Evolutionary conservation across 2,113 vertebrate species (phyloP).

Genomic region (Alethe diademata): DNA sequence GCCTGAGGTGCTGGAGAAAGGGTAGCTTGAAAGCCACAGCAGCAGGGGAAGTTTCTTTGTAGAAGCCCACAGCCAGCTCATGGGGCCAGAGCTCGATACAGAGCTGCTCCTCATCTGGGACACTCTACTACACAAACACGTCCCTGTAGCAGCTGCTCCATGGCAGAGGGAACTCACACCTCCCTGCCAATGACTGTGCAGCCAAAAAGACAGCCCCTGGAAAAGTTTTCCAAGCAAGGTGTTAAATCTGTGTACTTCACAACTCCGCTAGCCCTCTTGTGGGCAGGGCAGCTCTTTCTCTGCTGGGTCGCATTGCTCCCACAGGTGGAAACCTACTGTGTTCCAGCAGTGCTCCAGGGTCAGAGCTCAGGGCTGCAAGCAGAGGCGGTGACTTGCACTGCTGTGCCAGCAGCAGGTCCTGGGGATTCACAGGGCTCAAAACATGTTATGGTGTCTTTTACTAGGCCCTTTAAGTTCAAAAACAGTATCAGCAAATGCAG

Average conservation of each 20-base stretch:
- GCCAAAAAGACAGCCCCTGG: not conserved
- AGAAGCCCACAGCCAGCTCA: not conserved
- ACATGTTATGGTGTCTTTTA: rapidly evolving
- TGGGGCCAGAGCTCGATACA: rapidly evolving
- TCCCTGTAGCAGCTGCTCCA: rapidly evolving
- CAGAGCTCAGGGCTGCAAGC: not conserved
- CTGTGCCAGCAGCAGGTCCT: not conserved
- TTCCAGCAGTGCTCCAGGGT: not conserved
- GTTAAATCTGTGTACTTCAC: not conserved
- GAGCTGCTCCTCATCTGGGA: not conserved
- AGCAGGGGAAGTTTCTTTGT: not conserved
- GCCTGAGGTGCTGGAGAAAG: not conserved
- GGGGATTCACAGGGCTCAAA: not conserved
- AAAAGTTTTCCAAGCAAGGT: not conserved
- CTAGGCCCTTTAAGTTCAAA: not conserved
- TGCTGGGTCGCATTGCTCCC: not conserved
- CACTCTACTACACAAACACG: rapidly evolving
- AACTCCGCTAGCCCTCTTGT: rapidly evolving
- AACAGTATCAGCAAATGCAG: not conserved
- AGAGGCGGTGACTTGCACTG: not conserved
- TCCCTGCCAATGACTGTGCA: not conserved
- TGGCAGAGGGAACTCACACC: not conserved
- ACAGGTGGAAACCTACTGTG: not conserved
- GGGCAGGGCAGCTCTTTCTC: not conserved
- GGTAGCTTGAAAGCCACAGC: not conserved